A percentile compares a stretch with the other conserved stretches of the same genome.
Conservation (phyloP, 2,113 vertebrate species). For the Phyllostomus hastatus region DNA sequence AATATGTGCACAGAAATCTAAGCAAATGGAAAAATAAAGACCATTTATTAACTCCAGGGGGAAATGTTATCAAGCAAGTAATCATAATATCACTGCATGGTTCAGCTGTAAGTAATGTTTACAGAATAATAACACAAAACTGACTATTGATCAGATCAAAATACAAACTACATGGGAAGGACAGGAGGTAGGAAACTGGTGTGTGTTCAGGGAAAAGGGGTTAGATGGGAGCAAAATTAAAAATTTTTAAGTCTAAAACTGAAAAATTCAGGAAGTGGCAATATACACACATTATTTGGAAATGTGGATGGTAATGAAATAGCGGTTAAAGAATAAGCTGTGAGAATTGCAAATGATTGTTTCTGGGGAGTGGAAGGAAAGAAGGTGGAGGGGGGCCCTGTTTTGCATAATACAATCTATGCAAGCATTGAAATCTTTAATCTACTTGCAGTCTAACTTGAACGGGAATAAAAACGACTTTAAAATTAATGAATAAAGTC, state of each 20-base stretch:
- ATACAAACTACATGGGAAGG: background rate
- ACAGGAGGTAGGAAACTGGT: background rate
- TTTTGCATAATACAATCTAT: background rate
- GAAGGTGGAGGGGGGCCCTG: background rate
- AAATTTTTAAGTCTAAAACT: background rate
- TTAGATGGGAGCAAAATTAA: background rate
- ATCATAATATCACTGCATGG: background rate
- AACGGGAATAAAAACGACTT: background rate
- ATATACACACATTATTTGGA: background rate
- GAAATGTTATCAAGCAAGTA: background rate
- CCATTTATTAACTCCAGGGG: background rate
- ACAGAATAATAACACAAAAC: background rate
- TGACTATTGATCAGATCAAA: background rate
- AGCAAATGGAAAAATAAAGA: background rate
- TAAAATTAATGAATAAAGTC: background rate
- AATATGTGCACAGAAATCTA: background rate
- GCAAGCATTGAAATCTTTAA: background rate
- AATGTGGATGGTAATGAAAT: background rate
- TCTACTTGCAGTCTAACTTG: background rate
- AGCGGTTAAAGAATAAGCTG: background rate
- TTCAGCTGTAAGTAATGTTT: background rate
- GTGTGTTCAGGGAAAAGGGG: background rate
- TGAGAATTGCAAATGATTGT: background rate
- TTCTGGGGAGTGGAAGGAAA: background rate
- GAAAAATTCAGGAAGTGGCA: background rate